phyloP scores from a whole-genome alignment of 2,888 invertebrate species.

The Caradrina kadenii region DNA sequence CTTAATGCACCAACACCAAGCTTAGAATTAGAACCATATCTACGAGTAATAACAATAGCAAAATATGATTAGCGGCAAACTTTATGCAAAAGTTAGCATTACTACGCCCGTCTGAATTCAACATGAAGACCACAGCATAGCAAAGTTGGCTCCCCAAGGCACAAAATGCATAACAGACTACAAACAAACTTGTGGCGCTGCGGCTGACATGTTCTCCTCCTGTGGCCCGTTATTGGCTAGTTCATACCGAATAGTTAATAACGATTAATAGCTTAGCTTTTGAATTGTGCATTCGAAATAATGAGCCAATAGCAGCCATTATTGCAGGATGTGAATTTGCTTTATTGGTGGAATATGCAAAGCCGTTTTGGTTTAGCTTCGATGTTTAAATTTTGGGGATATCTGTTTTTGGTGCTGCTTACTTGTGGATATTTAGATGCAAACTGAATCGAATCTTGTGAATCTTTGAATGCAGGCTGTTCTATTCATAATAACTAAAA shows the following conservation, averaged over 20 bases:
- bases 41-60: conserved; percentile 25
- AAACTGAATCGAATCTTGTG: too few relatives aligned
- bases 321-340: conserved; percentile 9
- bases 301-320: conserved; percentile 26
- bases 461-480: neutral
- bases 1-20: conserved; percentile 44
- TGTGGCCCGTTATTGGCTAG: conserved; percentile 51
- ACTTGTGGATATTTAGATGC: neutral
- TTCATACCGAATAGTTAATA: conserved; percentile 41
- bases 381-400: conserved; percentile 7
- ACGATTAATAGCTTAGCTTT: conserved; percentile 25
- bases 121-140: conserved; percentile 50
- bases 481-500: too few relatives aligned
- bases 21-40: conserved; percentile 36
- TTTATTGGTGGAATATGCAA: conserved; percentile 15
- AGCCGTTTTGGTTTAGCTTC: neutral
- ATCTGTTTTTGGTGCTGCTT: neutral
- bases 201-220: conserved; percentile 53
- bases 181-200: conserved; percentile 60
- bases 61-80: conserved; percentile 57
- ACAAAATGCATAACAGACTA: conserved; percentile 65
- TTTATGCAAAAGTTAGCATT: conserved; percentile 55
- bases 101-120: conserved; percentile 57
- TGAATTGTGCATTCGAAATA: conserved; percentile 32
- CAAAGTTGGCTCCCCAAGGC: conserved; percentile 65